Evolutionary conservation across 2,113 vertebrate species (phyloP).

Genomic region (Nanorana parkeri): DNA sequence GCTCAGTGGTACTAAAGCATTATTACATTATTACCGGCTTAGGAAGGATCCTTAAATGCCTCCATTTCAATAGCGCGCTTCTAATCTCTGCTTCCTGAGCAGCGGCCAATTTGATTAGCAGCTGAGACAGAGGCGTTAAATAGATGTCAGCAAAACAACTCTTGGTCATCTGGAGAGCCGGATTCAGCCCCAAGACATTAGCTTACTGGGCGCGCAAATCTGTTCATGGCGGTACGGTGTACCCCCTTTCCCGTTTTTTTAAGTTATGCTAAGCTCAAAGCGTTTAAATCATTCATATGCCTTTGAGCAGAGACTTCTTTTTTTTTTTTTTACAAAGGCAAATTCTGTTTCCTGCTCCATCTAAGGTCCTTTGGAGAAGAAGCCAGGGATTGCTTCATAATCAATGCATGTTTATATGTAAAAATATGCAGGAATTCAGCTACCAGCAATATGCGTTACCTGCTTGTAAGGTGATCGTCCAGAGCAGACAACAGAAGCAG

Average conservation of each 20-base stretch:
- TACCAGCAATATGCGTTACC: too few relatives aligned
- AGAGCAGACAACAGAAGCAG: too few relatives aligned
- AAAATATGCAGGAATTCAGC: background rate
- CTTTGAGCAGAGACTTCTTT: background rate
- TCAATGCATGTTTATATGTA: background rate
- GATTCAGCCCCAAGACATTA: background rate
- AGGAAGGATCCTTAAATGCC: constrained; percentile 56
- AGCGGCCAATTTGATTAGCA: constrained; percentile 55
- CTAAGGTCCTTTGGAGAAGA: background rate
- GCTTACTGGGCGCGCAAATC: background rate
- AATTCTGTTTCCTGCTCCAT: background rate
- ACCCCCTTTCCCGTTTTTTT: background rate
- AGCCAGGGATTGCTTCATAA: background rate
- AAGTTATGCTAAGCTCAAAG: background rate
- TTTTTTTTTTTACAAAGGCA: background rate
- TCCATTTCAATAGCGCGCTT: constrained; percentile 50
- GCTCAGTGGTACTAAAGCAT: constrained; percentile 55
- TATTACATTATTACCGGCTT: constrained; percentile 57
- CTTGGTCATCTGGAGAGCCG: constrained; percentile 9
- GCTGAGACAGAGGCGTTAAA: constrained; percentile 52
- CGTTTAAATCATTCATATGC: background rate
- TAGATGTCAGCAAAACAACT: constrained; percentile 35
- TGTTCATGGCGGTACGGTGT: background rate
- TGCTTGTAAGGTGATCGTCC: too few relatives aligned
- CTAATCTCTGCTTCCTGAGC: constrained; percentile 56